Evolutionary conservation across 2,888 invertebrate genomes (phyloP).

Genomic region (Spodoptera littoralis): DNA sequence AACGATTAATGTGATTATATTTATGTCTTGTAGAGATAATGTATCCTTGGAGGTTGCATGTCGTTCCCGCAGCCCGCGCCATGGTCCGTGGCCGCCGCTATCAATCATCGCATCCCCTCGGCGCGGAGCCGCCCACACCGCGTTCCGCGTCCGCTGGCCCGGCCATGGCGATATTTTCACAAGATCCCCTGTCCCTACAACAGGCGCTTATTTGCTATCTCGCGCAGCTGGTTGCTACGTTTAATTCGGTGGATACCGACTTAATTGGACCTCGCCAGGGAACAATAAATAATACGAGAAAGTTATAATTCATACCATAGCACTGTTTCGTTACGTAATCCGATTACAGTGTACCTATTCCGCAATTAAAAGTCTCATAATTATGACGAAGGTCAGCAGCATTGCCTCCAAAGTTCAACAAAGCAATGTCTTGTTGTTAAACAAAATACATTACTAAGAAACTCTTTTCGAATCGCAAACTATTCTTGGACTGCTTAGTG

Average conservation of each 20-base stretch:
- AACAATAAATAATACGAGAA: constrained; percentile 58
- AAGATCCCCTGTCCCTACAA: constrained; percentile 50
- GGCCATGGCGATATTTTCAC: constrained; percentile 61
- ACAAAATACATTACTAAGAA: constrained; percentile 33
- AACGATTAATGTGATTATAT: constrained; percentile 8
- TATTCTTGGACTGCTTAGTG: constrained; percentile 46
- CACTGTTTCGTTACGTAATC: constrained; percentile 46
- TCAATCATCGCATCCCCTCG: constrained; percentile 65
- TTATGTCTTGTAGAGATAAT: constrained; percentile 12
- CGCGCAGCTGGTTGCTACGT: constrained; percentile 58
- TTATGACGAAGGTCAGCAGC: constrained; percentile 31
- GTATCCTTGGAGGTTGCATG: constrained; percentile 21
- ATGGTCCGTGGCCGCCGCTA: constrained; percentile 51
- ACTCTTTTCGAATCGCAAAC: constrained; percentile 24
- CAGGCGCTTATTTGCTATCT: constrained; percentile 55
- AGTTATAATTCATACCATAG: constrained; percentile 57
- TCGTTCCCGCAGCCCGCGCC: constrained; percentile 19
- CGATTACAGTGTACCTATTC: constrained; percentile 29
- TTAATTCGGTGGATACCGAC: constrained; percentile 58
- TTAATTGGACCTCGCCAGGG: constrained; percentile 60
- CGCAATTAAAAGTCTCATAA: constrained; percentile 22
- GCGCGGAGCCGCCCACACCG: constrained; percentile 37
- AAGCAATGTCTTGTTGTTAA: constrained; percentile 18
- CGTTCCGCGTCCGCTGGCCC: constrained; percentile 38
- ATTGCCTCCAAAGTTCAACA: constrained; percentile 29